Conservation (phyloP, 2,888 invertebrate genomes). For the Leptopilina myrica region DNA sequence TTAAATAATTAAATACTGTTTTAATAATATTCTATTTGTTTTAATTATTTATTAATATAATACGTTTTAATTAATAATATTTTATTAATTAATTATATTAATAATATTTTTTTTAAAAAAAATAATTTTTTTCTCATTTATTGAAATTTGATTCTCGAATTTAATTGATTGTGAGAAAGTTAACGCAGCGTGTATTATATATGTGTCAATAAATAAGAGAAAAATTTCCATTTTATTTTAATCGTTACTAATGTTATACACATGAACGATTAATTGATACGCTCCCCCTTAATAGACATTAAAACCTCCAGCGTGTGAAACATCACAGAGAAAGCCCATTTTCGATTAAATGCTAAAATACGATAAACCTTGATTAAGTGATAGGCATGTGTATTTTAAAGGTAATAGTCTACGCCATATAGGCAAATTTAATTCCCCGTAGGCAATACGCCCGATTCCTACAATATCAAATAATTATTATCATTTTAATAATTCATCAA, state of each 20-base stretch:
- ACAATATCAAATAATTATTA: slow-evolving; percentile 22
- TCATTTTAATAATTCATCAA: slow-evolving; percentile 26
- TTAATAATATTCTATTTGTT: too few species aligned
- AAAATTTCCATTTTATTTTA: neutral
- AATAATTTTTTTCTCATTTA: too few species aligned
- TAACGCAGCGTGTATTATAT: neutral
- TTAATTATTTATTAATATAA: too few species aligned
- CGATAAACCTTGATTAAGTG: slow-evolving; percentile 36
- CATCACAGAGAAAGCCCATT: slow-evolving; percentile 26
- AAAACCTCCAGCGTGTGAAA: slow-evolving; percentile 10
- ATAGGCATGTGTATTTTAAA: slow-evolving; percentile 29
- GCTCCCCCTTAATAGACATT: slow-evolving; percentile 3
- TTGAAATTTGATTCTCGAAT: slow-evolving; percentile 6
- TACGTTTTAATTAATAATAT: too few species aligned
- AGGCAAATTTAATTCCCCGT: neutral
- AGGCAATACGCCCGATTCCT: neutral
- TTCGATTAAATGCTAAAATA: slow-evolving; percentile 37
- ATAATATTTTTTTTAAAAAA: too few species aligned
- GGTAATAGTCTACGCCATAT: neutral
- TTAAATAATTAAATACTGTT: too few species aligned
- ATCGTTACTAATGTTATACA: slow-evolving; percentile 13
- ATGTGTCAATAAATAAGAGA: slow-evolving; percentile 6
- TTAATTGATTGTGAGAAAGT: neutral
- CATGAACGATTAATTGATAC: slow-evolving; percentile 24
- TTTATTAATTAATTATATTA: too few species aligned